Evolutionary conservation across 2,888 invertebrate genomes (phyloP).

Genomic region (Noctua fimbriata): DNA sequence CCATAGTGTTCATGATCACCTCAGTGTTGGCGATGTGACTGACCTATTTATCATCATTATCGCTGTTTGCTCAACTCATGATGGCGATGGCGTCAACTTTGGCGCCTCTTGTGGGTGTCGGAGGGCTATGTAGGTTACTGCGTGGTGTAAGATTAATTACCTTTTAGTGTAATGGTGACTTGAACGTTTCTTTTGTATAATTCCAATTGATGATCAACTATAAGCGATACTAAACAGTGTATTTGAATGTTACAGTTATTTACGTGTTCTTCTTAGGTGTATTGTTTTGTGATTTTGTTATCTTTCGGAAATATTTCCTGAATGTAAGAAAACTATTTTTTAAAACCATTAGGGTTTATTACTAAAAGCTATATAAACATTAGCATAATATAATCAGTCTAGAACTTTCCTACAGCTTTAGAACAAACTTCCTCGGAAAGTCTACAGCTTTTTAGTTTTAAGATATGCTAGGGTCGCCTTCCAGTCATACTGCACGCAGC

Average conservation of each 20-base stretch:
- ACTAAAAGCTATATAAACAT: not conserved
- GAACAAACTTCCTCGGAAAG: not conserved
- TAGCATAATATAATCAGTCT: not conserved
- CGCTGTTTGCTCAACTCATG: slow-evolving; percentile 67
- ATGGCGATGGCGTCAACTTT: slow-evolving; percentile 81
- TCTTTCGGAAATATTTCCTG: too few species aligned
- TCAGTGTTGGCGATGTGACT: slow-evolving; percentile 66
- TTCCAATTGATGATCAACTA: slow-evolving; percentile 12
- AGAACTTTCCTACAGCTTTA: not conserved
- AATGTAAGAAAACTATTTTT: not conserved
- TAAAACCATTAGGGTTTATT: not conserved
- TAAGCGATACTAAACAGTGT: not conserved
- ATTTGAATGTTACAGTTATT: not conserved
- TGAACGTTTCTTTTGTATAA: slow-evolving; percentile 29
- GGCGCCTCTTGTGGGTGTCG: slow-evolving; percentile 76
- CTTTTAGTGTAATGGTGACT: slow-evolving; percentile 6
- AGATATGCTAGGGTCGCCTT: not conserved
- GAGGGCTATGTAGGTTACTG: slow-evolving; percentile 68
- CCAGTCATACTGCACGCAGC: too few species aligned
- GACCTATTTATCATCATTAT: slow-evolving; percentile 77
- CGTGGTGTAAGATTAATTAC: slow-evolving; percentile 63
- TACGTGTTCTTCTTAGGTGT: not conserved
- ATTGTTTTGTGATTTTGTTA: not conserved
- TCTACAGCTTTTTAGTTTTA: not conserved
- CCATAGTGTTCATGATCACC: slow-evolving; percentile 63